These are phyloP conservation scores for Drosophila neocordata DNA, from an alignment of 1,140 invertebrate species.

Conservation along the genomic window DNA sequence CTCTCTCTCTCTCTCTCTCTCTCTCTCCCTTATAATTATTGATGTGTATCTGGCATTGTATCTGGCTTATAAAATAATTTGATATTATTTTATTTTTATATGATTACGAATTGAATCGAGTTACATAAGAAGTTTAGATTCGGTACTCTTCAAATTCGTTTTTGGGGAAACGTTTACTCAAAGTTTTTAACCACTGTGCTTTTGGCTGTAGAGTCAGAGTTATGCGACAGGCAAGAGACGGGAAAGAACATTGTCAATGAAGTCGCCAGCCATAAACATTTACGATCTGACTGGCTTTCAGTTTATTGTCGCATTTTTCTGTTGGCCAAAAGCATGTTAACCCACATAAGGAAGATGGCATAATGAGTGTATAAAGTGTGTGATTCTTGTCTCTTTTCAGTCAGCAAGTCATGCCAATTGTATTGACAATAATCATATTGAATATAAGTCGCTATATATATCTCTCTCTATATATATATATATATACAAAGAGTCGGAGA, in stretches of 20 bases:
- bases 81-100: no score
- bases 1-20: no score
- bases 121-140: no score
- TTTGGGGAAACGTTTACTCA: no score
- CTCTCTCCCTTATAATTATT: no score
- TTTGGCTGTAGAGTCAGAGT: neutral
- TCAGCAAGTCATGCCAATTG: conserved; percentile 31
- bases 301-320: conserved; percentile 52
- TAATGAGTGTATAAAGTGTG: conserved; percentile 26
- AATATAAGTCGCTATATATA: conserved; percentile 10
- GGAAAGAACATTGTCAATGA: conserved; percentile 36
- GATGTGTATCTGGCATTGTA: no score
- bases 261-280: conserved; percentile 61
- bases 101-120: no score
- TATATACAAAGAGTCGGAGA: neutral
- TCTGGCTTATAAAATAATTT: no score
- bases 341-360: conserved; percentile 35
- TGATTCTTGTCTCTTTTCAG: conserved; percentile 44
- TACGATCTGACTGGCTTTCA: conserved; percentile 51
- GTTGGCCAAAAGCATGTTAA: conserved; percentile 47
- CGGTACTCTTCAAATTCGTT: no score
- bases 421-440: conserved; percentile 26
- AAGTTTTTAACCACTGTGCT: no score
- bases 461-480: neutral
- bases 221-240: neutral